phyloP scores from a whole-genome alignment of 2,888 invertebrate genomes.

The Pterostichus madidus region DNA sequence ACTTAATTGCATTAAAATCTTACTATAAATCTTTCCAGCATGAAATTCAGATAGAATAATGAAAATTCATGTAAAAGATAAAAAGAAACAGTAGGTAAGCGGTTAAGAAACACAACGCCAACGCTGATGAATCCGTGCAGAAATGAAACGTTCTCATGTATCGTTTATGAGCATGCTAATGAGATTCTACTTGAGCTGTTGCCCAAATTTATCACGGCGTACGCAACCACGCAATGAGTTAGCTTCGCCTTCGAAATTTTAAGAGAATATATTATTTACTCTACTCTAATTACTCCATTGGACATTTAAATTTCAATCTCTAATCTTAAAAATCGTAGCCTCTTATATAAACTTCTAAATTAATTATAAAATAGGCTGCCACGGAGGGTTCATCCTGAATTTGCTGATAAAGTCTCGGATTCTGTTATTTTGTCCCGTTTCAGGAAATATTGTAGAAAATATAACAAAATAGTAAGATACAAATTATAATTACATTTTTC shows the following conservation, averaged over 20 bases:
- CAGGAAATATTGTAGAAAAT: too few species aligned
- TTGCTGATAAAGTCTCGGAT: too few species aligned
- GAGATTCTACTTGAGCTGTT: slow-evolving; percentile 37
- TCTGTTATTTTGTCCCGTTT: too few species aligned
- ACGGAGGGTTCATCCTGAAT: too few species aligned
- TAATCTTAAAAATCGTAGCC: background rate
- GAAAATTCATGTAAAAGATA: slow-evolving; percentile 28
- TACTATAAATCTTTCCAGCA: background rate
- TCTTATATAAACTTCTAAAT: background rate
- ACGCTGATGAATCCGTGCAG: slow-evolving; percentile 10
- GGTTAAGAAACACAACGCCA: slow-evolving; percentile 10
- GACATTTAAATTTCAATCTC: background rate
- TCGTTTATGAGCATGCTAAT: slow-evolving; percentile 53
- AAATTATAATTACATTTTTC: too few species aligned
- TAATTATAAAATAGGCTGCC: background rate
- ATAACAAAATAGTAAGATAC: too few species aligned
- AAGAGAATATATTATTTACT: slow-evolving; percentile 12
- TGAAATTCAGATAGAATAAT: slow-evolving; percentile 29
- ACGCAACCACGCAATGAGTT: background rate
- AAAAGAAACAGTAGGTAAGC: slow-evolving; percentile 21
- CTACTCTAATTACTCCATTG: slow-evolving; percentile 25
- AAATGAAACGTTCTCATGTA: slow-evolving; percentile 44
- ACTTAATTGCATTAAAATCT: background rate
- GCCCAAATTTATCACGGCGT: slow-evolving; percentile 3
- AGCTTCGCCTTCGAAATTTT: slow-evolving; percentile 13